A percentile compares a stretch with the other conserved stretches of the same genome.
phyloP scores from a whole-genome alignment of 2,113 vertebrate species.

The Oryzias javanicus region DNA sequence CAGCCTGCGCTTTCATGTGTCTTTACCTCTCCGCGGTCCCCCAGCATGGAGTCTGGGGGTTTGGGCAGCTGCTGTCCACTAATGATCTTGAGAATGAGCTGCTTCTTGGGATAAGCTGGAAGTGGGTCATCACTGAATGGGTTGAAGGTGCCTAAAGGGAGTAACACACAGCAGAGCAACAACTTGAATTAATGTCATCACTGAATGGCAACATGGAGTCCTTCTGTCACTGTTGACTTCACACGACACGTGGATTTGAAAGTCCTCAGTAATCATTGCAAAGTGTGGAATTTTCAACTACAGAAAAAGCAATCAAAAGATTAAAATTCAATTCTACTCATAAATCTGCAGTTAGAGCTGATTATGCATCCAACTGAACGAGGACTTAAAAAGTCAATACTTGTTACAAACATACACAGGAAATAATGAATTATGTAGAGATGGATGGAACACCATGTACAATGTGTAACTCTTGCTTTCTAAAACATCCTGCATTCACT shows the following conservation, averaged over 20 bases:
- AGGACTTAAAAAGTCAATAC: background rate
- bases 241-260: background rate
- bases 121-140: constrained; percentile 91
- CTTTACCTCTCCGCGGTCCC: constrained; percentile 93
- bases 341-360: too few species aligned
- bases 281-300: background rate
- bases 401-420: background rate
- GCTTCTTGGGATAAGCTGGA: constrained; percentile 94
- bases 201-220: constrained; percentile 7
- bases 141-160: constrained; percentile 87
- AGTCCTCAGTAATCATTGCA: background rate
- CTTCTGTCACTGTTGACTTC: constrained; percentile 1
- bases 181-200: constrained; percentile 40
- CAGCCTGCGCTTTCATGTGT: constrained; percentile 10
- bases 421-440: background rate
- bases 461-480: background rate
- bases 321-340: too few species aligned
- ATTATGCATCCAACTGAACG: background rate
- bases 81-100: constrained; percentile 94
- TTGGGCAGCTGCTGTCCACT: constrained; percentile 98
- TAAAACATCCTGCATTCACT: background rate
- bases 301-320: background rate
- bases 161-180: constrained; percentile 22
- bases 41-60: constrained; percentile 95
- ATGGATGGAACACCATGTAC: background rate